Evolutionary conservation across 2,797 vertebrate species (phyloP).

Genomic region (Lepilemur septentrionalis): DNA sequence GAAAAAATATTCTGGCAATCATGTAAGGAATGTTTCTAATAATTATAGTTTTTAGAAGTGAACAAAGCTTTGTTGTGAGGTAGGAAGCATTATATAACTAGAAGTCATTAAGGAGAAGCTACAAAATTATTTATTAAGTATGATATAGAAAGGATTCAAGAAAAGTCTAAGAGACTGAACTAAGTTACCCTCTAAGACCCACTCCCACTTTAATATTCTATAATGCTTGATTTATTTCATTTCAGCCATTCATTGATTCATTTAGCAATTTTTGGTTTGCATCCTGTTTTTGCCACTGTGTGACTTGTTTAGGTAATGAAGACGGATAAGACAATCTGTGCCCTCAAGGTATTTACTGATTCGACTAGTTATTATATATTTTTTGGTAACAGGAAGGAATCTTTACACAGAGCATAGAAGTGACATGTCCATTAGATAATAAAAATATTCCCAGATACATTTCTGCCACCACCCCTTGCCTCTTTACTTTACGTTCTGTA

Average conservation of each 20-base stretch:
- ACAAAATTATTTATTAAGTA: background rate
- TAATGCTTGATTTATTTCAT: background rate
- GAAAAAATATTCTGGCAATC: background rate
- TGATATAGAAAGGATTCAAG: background rate
- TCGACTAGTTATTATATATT: background rate
- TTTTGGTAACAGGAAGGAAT: background rate
- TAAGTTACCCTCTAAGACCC: background rate
- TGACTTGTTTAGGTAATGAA: background rate
- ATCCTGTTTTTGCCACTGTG: background rate
- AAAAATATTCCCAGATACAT: background rate
- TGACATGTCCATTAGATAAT: background rate
- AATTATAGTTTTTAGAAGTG: background rate
- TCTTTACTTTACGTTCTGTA: background rate
- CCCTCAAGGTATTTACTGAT: background rate
- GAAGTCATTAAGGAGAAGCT: background rate
- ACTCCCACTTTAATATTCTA: background rate
- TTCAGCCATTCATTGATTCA: background rate
- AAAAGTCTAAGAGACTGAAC: background rate
- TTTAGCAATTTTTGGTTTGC: background rate
- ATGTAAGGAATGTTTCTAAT: background rate
- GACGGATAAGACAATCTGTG: background rate
- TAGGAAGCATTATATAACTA: background rate
- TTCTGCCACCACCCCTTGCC: background rate
- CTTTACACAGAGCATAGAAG: background rate
- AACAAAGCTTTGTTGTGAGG: background rate